Evolutionary conservation across 1,140 invertebrate species (phyloP).

Genomic region (Periplaneta americana): DNA sequence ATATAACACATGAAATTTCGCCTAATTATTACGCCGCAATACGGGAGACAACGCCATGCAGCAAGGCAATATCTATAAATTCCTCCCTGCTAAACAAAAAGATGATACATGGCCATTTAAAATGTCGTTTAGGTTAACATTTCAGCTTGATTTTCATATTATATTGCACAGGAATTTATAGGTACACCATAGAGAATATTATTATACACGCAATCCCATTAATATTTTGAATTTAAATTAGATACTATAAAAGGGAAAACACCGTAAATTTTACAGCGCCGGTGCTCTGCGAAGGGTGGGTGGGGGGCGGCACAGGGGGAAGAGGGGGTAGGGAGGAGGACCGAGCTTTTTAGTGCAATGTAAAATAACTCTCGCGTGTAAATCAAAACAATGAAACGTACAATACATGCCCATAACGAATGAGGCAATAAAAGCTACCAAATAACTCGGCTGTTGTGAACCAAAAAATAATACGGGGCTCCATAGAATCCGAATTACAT

Average conservation of each 20-base stretch:
- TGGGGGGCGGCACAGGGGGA: neutral
- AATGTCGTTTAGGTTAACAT: constrained; percentile 12
- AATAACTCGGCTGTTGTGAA: neutral
- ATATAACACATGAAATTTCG: neutral
- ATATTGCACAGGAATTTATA: constrained; percentile 9
- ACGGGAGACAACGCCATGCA: neutral
- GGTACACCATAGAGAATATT: constrained; percentile 8
- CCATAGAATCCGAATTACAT: constrained; percentile 9
- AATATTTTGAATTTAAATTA: constrained; percentile 17
- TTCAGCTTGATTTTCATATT: constrained; percentile 11
- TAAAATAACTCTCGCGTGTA: constrained; percentile 9
- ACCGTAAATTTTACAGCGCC: constrained; percentile 9
- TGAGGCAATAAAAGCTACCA: constrained; percentile 8
- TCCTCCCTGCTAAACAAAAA: neutral
- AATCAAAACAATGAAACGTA: constrained; percentile 13
- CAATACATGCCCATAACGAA: constrained; percentile 8
- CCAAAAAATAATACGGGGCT: neutral
- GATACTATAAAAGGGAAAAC: constrained; percentile 15
- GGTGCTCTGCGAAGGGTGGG: neutral
- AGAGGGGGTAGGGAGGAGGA: neutral
- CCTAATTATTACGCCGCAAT: neutral
- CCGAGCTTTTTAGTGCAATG: neutral
- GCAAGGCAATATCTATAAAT: neutral
- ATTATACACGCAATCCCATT: constrained; percentile 14
- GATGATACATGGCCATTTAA: constrained; percentile 3